Evolutionary conservation across 2,888 invertebrate species (phyloP).

Genomic region (Timema cristinae): DNA sequence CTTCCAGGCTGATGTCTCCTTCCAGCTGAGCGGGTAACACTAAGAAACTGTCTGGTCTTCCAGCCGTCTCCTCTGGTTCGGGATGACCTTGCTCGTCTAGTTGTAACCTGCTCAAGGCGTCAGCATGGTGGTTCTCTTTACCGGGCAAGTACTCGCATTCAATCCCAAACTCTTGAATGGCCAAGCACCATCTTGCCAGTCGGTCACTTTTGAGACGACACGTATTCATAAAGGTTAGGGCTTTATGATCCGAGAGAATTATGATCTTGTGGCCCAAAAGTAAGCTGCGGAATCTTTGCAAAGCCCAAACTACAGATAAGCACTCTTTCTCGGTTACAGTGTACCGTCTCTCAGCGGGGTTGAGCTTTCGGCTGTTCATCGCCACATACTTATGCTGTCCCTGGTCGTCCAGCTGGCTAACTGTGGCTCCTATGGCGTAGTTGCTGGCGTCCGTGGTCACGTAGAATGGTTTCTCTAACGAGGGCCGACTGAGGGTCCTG

Average conservation of each 20-base stretch:
- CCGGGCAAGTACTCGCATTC: not conserved
- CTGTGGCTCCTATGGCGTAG: constrained; percentile 29
- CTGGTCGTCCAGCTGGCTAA: constrained; percentile 15
- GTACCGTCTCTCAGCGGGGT: not conserved
- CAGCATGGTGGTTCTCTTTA: not conserved
- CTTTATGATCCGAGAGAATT: not conserved
- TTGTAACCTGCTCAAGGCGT: not conserved
- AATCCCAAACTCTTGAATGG: not conserved
- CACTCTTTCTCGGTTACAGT: constrained; percentile 6
- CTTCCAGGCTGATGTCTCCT: too few species aligned
- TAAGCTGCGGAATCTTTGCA: not conserved
- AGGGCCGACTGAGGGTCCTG: constrained; percentile 28
- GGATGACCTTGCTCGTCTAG: not conserved
- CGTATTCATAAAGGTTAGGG: not conserved
- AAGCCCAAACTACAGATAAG: constrained; percentile 3
- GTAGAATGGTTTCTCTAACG: constrained; percentile 28
- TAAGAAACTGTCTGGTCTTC: too few species aligned
- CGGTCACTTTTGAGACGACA: not conserved
- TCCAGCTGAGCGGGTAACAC: too few species aligned
- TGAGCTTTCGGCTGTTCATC: not conserved
- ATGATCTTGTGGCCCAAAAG: not conserved
- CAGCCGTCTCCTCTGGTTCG: not conserved
- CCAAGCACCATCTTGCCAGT: not conserved
- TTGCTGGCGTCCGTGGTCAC: constrained; percentile 31
- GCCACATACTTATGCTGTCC: not conserved